phyloP scores from a whole-genome alignment of 2,797 vertebrate species.

The Lacerta viridis region DNA sequence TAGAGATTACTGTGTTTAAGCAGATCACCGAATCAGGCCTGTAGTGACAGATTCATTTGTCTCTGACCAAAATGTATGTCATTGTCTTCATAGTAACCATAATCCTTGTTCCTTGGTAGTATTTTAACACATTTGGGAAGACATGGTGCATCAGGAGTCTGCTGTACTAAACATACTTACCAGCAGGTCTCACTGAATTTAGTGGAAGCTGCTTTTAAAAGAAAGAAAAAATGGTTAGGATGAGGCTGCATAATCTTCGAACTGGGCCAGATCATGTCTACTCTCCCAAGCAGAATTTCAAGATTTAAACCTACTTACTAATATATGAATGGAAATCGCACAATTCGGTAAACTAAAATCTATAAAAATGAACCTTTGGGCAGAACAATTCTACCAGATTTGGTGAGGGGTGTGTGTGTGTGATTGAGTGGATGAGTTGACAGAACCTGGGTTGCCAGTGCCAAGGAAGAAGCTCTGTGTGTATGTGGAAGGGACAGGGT shows the following conservation, averaged over 20 bases:
- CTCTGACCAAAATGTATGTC: background rate
- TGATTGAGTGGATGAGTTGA: background rate
- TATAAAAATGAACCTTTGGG: background rate
- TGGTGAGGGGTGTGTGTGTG: too few relatives aligned
- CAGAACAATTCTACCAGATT: too few relatives aligned
- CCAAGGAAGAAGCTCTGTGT: too few relatives aligned
- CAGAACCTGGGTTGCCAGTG: too few relatives aligned
- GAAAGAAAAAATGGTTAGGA: background rate
- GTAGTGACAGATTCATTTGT: background rate
- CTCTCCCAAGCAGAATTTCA: background rate
- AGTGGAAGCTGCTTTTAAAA: background rate
- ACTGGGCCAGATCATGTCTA: background rate
- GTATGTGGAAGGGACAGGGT: too few relatives aligned
- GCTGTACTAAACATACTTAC: background rate
- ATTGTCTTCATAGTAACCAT: background rate
- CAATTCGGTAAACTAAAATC: background rate
- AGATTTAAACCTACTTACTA: conserved; percentile 1
- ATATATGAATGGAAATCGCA: background rate
- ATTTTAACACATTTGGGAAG: background rate
- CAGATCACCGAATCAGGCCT: background rate
- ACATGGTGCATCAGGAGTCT: background rate
- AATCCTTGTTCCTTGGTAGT: background rate
- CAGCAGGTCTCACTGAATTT: too few relatives aligned
- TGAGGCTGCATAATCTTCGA: background rate
- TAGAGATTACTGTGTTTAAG: background rate